These are phyloP conservation scores for Drosophila suzukii DNA, from an alignment of 1,140 invertebrate species.

Conservation along the genomic window DNA sequence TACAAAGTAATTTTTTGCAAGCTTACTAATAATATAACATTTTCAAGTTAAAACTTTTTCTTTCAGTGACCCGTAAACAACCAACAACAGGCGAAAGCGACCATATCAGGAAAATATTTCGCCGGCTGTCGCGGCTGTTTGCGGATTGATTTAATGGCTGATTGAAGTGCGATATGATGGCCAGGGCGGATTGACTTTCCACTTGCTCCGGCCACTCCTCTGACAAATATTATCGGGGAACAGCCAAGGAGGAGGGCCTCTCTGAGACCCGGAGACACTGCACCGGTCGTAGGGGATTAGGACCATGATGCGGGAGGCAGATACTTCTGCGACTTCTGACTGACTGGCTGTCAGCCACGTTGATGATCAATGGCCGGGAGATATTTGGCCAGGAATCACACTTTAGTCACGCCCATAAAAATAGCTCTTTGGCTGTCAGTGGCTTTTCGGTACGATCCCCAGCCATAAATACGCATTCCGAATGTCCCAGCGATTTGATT, in stretches of 20 bases:
- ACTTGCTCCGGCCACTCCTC: conserved; percentile 27
- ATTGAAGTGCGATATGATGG: conserved; percentile 42
- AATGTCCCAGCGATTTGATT: conserved; percentile 56
- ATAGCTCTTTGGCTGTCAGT: conserved; percentile 22
- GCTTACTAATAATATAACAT: too few species aligned
- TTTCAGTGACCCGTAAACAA: conserved; percentile 11
- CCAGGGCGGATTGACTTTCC: conserved; percentile 29
- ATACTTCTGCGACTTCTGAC: conserved; percentile 2
- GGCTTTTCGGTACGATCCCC: background rate
- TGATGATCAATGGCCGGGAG: conserved; percentile 4
- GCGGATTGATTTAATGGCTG: conserved; percentile 53
- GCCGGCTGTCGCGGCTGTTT: conserved; percentile 46
- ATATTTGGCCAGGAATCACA: conserved; percentile 1
- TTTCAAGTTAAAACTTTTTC: background rate
- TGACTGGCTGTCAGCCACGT: conserved; percentile 13
- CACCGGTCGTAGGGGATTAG: conserved; percentile 12
- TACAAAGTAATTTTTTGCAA: too few species aligned
- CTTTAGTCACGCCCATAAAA: conserved; percentile 27
- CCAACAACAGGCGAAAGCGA: background rate
- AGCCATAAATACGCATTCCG: conserved; percentile 43
- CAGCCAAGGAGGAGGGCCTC: background rate
- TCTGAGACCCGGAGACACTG: conserved; percentile 1
- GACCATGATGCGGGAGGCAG: background rate
- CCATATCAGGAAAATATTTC: conserved; percentile 36
- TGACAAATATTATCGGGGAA: conserved; percentile 63